These are phyloP conservation scores for Tetramorium bicarinatum DNA, from an alignment of 2,888 invertebrate genomes.

Conservation along the genomic window DNA sequence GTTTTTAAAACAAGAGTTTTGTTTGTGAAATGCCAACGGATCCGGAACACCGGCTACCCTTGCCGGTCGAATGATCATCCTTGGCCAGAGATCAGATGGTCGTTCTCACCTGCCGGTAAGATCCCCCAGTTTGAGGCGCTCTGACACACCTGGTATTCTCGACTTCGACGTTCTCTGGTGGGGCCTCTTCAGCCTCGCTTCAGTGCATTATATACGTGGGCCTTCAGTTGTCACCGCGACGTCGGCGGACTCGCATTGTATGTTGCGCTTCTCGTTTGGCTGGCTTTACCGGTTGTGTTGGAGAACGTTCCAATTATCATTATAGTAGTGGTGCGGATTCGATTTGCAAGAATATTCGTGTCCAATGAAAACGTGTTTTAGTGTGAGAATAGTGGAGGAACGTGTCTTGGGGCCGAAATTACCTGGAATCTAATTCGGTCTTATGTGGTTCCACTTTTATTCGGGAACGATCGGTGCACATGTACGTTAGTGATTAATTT, in stretches of 20 bases:
- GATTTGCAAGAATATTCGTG: background rate
- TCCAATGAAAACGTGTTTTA: background rate
- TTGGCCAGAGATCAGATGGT: slow-evolving; percentile 27
- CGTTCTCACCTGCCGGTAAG: slow-evolving; percentile 60
- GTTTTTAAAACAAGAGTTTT: slow-evolving; percentile 5
- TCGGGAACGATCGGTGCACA: slow-evolving; percentile 4
- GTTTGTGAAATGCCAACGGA: background rate
- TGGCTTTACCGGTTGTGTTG: background rate
- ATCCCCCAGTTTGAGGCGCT: slow-evolving; percentile 58
- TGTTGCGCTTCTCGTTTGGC: background rate
- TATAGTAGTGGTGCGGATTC: background rate
- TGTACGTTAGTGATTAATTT: slow-evolving; percentile 10
- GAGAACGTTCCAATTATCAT: slow-evolving; percentile 38
- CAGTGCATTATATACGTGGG: slow-evolving; percentile 66
- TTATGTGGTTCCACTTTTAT: slow-evolving; percentile 25
- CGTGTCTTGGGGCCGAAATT: background rate
- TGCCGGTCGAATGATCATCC: slow-evolving; percentile 38
- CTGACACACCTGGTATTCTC: slow-evolving; percentile 70
- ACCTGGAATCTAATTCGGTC: slow-evolving; percentile 39
- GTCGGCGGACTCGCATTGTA: slow-evolving; percentile 70
- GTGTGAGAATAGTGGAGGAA: slow-evolving; percentile 11
- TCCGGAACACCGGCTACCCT: slow-evolving; percentile 3
- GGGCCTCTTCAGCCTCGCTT: slow-evolving; percentile 68
- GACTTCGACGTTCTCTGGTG: slow-evolving; percentile 75
- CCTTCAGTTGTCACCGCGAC: slow-evolving; percentile 83